These are phyloP conservation scores for Gari tellinella DNA, from an alignment of 2,888 invertebrate genomes.

Conservation along the genomic window DNA sequence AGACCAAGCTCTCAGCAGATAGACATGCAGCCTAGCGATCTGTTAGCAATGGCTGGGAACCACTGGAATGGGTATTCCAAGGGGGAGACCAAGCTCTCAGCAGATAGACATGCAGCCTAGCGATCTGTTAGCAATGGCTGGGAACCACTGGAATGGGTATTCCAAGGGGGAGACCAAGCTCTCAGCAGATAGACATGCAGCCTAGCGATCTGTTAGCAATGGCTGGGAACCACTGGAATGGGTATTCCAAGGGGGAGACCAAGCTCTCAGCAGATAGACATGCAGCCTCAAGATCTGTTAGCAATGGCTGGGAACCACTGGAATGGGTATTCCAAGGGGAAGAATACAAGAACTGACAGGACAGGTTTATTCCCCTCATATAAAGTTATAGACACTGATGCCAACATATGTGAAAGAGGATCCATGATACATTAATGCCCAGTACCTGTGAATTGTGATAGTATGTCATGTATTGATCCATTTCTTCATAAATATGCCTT, in stretches of 20 bases:
- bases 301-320: slow-evolving; percentile 98
- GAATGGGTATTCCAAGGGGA: slow-evolving; percentile 97
- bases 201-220: slow-evolving; percentile 94
- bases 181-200: slow-evolving; percentile 89
- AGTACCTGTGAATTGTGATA: no score
- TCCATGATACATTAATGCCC: neutral
- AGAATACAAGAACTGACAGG: slow-evolving; percentile 92
- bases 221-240: slow-evolving; percentile 99
- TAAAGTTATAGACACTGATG: slow-evolving; percentile 88
- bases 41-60: slow-evolving; percentile 96
- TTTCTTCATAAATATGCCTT: no score
- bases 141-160: slow-evolving; percentile 99
- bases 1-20: no score
- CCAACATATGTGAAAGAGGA: slow-evolving; percentile 69
- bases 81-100: no score
- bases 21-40: slow-evolving; percentile 90
- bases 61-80: slow-evolving; percentile 99
- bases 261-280: slow-evolving; percentile 87
- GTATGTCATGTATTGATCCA: no score
- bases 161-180: no score
- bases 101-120: slow-evolving; percentile 90
- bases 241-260: slow-evolving; percentile 88
- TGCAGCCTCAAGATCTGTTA: slow-evolving; percentile 91
- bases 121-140: slow-evolving; percentile 95
- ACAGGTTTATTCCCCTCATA: slow-evolving; percentile 86